Conservation (phyloP, 2,797 vertebrate species). For the Gymnopithys bicolor region DNA sequence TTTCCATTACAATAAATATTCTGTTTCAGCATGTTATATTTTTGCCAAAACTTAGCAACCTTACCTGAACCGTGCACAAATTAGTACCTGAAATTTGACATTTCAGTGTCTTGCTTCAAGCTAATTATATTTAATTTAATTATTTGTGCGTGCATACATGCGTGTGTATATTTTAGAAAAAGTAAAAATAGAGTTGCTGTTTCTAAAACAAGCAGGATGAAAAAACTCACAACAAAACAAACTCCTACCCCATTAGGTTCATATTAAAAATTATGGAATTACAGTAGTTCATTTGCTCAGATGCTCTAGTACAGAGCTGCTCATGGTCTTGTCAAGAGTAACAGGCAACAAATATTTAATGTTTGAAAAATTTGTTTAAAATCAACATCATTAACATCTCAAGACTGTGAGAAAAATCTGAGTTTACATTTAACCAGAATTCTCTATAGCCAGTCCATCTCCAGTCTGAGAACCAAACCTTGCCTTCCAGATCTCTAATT, state of each 20-base stretch:
- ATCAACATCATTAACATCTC: not conserved
- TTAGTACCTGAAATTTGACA: not conserved
- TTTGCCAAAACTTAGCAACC: not conserved
- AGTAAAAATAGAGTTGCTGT: not conserved
- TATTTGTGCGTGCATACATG: not conserved
- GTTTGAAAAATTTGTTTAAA: not conserved
- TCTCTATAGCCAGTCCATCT: not conserved
- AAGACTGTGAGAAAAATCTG: not conserved
- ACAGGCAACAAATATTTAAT: not conserved
- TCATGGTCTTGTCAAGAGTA: not conserved
- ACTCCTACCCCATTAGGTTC: accelerated
- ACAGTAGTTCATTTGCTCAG: not conserved
- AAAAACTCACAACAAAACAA: not conserved
- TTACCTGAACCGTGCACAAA: not conserved
- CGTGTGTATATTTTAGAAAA: not conserved
- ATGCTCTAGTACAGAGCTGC: not conserved
- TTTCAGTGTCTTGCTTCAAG: not conserved
- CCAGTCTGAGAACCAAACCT: not conserved
- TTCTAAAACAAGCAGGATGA: not conserved
- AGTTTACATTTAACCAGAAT: not conserved
- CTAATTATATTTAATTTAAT: not conserved
- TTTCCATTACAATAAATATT: not conserved
- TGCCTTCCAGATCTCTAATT: not conserved
- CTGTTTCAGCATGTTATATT: not conserved
- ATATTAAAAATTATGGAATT: not conserved